These are phyloP conservation scores for Entomobrya proxima DNA, from an alignment of 2,888 invertebrate genomes.

Conservation along the genomic window DNA sequence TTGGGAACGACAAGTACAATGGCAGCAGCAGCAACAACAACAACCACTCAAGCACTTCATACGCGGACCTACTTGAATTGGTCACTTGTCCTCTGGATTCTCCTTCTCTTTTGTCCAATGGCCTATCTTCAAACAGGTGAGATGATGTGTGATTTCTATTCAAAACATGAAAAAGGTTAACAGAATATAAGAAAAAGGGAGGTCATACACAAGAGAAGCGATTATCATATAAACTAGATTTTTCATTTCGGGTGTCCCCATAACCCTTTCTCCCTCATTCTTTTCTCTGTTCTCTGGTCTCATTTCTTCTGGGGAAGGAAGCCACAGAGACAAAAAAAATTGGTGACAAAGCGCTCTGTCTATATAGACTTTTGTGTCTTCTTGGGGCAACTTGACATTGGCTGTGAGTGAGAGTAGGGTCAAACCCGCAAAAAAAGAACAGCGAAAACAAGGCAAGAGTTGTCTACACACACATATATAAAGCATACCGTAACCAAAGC, in stretches of 20 bases:
- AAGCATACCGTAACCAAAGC: not conserved
- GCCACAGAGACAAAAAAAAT: not conserved
- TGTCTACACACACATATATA: not conserved
- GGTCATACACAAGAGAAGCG: not conserved
- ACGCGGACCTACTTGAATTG: conserved; percentile 56
- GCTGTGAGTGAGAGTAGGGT: too few species aligned
- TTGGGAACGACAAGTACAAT: not conserved
- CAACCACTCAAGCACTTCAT: conserved; percentile 28
- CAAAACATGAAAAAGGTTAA: not conserved
- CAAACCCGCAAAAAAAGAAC: not conserved
- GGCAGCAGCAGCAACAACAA: conserved; percentile 32
- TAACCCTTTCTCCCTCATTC: too few species aligned
- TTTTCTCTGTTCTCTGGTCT: not conserved
- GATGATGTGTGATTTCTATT: conserved; percentile 36
- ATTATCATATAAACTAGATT: conserved; percentile 21
- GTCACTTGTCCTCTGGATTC: conserved; percentile 70
- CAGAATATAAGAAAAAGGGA: too few species aligned
- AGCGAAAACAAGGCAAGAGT: not conserved
- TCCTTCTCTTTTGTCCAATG: conserved; percentile 69
- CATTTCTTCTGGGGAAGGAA: not conserved
- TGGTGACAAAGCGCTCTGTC: not conserved
- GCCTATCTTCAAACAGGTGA: conserved; percentile 71
- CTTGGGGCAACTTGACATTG: not conserved
- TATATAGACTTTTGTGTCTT: not conserved
- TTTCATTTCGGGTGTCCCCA: too few species aligned